Base-by-base conservation (phyloP, 2,113 vertebrate species). In the Xiphophorus maculatus region DNA sequence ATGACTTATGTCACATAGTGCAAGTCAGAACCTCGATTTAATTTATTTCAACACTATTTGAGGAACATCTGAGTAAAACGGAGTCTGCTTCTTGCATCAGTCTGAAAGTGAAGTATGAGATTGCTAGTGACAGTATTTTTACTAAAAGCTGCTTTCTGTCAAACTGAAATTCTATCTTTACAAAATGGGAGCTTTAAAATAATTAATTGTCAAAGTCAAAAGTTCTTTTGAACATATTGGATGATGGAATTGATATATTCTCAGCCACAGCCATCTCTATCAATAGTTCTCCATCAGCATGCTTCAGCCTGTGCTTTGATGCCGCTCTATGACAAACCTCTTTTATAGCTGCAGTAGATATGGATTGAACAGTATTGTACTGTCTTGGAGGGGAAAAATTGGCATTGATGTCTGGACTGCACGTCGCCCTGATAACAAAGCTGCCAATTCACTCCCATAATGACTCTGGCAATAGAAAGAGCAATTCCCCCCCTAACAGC, bases 371-470 rank as follows among this genome's bases (percentile, higher is more conserved):
- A 66, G 80, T 42, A 61, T 54, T 66, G 74, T 58, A 70, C 84
- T 91, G 80, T 90, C 82, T 75, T 80, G 63, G 61, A 77, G 77
- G 79, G 89, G 88, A 89, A 88, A 80, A 87, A 68, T 33, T 35
- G 67, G 40, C 78, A 80, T 28, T 80, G 78, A 81, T 66, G 37
- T 84, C 58, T 75, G 64, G 76, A 71, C 71, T 78, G 71, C 79
- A 77, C 67, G 25, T 27, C 3, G 19, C 62, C 33, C 79, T 58
- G 86, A 90, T 86, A 87, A 87, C 83, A 85, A 80, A 85, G 76
- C 74, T 82, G 82, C 79, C 81, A 73, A 65, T 86, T 76, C 76
- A 42, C 65, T 65, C 69, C 65, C 72, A 60, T 74, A 72, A 92
- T 87, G 62, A 71, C 71, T 69, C 10, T 28, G 48, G 61, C 61